A percentile compares a stretch with the other conserved stretches of the same genome.
These are phyloP conservation scores for Circaetus gallicus DNA, from an alignment of 2,113 vertebrate genomes.

Conservation along the genomic window DNA sequence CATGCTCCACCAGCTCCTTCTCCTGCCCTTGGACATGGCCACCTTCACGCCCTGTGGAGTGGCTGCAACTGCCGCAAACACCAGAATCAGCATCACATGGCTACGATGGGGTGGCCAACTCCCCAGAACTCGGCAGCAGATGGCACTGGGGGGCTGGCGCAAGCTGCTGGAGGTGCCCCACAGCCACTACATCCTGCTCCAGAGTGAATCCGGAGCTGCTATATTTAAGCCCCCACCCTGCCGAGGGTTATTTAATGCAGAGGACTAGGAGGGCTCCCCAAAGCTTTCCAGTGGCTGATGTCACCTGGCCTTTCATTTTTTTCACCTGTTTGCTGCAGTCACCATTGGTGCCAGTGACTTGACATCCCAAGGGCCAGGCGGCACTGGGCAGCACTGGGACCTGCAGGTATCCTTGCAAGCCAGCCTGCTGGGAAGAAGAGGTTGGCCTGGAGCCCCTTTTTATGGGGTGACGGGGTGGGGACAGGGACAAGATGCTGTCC, in stretches of 20 bases:
- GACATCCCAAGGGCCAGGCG: too few relatives aligned
- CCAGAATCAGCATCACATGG: neutral
- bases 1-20: neutral
- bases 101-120: rapidly evolving
- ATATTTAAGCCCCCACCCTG: neutral
- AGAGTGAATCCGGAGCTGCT: neutral
- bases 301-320: neutral
- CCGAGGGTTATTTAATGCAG: neutral
- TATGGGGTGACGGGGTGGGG: neutral
- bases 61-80: neutral
- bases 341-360: neutral
- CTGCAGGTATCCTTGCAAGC: neutral
- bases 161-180: neutral
- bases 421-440: neutral
- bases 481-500: neutral
- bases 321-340: neutral
- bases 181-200: neutral
- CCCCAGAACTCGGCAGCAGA: rapidly evolving
- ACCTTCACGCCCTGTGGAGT: neutral
- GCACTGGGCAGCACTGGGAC: neutral
- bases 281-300: neutral
- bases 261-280: neutral
- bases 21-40: neutral
- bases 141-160: neutral
- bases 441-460: neutral